Evolutionary conservation across 2,113 vertebrate species (phyloP), one percentile per base, ranked within the genome.

Genomic region (Bolborhynchus lineola): DNA sequence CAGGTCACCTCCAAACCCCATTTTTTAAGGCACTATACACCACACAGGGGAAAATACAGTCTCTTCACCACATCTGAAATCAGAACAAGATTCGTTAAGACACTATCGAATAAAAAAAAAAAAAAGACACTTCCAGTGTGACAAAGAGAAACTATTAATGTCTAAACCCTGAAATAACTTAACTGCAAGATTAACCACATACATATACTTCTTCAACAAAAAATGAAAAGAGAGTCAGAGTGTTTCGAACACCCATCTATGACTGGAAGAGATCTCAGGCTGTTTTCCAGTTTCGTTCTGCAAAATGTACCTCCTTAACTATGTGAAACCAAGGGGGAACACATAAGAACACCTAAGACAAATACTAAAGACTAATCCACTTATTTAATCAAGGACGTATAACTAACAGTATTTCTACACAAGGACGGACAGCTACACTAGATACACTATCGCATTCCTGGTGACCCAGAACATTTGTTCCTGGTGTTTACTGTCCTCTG

Each of bases 1-100:
- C 95, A 99, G 97, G 89, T 99, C 99, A 97, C 98, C 98, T 98
- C 99, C 99, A 96, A 99, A 99, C 82, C 99, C 99, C 99, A 99
- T 99, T 92, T 98, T 98, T 95, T 98, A 98, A 98, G 97, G 98
- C 98, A 98, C 97, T 95, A 87, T 93, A 96, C 97, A 93, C 82
- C 82, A 39, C 93, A 96, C 94, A 85, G 92, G 69, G 88, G 74
- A 85, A 93, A 95, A 97, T 28, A 85, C 28, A 92, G 76, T 83
- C 83, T 94, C 88, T 96, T 98, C 97, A 98, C 94, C 97, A 97
- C 98, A 98, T 95, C 96, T 93, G 93, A 62, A 97, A 97, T 86
- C 29, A 95, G 28, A 97, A 92, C 3, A 82, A 92, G 68, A 86
- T 28, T 81, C 41, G 80, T 96, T 96, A 11, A 96, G 31, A 90